A percentile compares a stretch with the other conserved stretches of the same genome.
These are phyloP conservation scores for Ricordea florida DNA, from an alignment of 92 coral and sea anemone genomes.

Conservation along the genomic window DNA sequence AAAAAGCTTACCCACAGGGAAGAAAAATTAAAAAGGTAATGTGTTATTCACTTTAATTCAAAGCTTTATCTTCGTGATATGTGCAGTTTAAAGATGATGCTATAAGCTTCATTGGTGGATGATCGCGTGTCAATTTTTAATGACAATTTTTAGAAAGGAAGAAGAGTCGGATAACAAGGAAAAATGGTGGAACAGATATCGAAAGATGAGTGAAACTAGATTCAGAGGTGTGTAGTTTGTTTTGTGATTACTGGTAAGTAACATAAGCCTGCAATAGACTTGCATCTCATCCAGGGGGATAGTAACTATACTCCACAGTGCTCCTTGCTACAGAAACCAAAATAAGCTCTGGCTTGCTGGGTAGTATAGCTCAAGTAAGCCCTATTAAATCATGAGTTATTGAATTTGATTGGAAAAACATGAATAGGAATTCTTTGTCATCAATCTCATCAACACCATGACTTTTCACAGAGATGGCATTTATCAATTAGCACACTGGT, in stretches of 20 bases:
- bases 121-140: background rate
- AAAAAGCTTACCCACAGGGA: slow-evolving; percentile 55
- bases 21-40: slow-evolving; percentile 52
- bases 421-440: background rate
- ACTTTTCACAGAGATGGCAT: too few species aligned
- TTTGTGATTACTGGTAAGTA: background rate
- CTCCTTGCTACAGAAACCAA: too few species aligned
- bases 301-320: too few species aligned
- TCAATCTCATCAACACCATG: too few species aligned
- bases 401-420: background rate
- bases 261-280: too few species aligned
- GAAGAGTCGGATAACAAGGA: slow-evolving; percentile 58
- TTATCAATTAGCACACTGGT: too few species aligned
- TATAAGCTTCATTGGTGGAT: background rate
- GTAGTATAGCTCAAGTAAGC: too few species aligned
- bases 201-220: slow-evolving; percentile 36
- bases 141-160: slow-evolving; percentile 43
- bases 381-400: too few species aligned
- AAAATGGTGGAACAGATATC: slow-evolving; percentile 65
- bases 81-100: background rate
- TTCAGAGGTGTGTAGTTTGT: background rate
- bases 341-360: too few species aligned
- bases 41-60: background rate
- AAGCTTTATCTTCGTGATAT: background rate
- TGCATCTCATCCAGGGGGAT: too few species aligned